These are phyloP conservation scores for Paraescarpia echinospica DNA, from an alignment of 1,140 invertebrate species.

Conservation along the genomic window DNA sequence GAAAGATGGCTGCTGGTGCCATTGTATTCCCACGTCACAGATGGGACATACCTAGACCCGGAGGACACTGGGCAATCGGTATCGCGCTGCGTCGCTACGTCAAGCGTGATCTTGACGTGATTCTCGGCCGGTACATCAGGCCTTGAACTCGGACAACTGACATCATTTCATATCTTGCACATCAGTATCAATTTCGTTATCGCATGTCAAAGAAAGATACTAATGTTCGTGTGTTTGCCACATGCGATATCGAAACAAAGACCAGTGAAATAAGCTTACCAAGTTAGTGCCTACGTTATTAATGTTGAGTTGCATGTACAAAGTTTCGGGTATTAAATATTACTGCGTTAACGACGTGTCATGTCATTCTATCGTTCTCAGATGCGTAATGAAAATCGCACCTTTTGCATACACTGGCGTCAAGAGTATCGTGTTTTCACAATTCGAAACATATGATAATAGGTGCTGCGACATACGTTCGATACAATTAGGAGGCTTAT, in stretches of 20 bases:
- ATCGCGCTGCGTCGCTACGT: neutral
- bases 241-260: neutral
- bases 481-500: too few species aligned
- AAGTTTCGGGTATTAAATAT: constrained; percentile 6
- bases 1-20: neutral
- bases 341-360: neutral
- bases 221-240: neutral
- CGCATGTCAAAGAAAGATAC: neutral
- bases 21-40: neutral
- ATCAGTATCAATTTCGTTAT: neutral
- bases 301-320: neutral
- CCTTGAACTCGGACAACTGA: neutral
- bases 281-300: neutral
- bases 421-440: too few species aligned
- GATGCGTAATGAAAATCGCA: too few species aligned
- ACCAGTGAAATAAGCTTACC: neutral
- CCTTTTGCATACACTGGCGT: too few species aligned
- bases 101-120: neutral
- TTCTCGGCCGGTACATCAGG: neutral
- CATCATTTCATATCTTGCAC: neutral
- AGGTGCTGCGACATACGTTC: too few species aligned
- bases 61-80: neutral
- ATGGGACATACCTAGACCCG: neutral
- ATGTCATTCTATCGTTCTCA: neutral
- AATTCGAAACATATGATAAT: too few species aligned